Evolutionary conservation across 2,113 vertebrate species (phyloP).

Genomic region (Odocoileus hemionus): DNA sequence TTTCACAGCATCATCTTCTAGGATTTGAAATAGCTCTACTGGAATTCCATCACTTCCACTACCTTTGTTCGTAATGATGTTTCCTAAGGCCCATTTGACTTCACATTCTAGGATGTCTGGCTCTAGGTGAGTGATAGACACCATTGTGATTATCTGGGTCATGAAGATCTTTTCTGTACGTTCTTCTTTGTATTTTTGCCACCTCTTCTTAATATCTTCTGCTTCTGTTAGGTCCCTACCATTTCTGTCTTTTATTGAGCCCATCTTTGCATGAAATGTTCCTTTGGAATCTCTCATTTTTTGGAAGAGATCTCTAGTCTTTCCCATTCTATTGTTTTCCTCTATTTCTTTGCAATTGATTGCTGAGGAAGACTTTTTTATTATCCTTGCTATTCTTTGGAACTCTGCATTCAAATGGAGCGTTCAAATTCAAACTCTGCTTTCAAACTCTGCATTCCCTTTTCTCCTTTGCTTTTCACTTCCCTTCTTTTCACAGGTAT

Average conservation of each 20-base stretch:
- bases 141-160: background rate
- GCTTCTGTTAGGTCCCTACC: background rate
- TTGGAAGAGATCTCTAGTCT: background rate
- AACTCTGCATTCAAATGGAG: background rate
- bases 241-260: background rate
- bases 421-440: too few species aligned
- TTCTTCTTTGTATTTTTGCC: background rate
- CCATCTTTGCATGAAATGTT: background rate
- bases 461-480: background rate
- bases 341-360: background rate
- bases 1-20: background rate
- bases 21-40: fast-evolving
- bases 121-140: background rate
- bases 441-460: background rate
- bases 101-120: background rate
- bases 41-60: background rate
- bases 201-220: background rate
- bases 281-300: background rate
- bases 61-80: background rate
- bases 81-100: background rate
- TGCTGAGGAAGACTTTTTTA: background rate
- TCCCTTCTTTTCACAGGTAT: background rate
- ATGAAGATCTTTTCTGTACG: background rate
- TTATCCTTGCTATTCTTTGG: background rate
- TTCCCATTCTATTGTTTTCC: background rate